phyloP scores from a whole-genome alignment of 2,888 invertebrate genomes.

The Platycheirus rosarum region DNA sequence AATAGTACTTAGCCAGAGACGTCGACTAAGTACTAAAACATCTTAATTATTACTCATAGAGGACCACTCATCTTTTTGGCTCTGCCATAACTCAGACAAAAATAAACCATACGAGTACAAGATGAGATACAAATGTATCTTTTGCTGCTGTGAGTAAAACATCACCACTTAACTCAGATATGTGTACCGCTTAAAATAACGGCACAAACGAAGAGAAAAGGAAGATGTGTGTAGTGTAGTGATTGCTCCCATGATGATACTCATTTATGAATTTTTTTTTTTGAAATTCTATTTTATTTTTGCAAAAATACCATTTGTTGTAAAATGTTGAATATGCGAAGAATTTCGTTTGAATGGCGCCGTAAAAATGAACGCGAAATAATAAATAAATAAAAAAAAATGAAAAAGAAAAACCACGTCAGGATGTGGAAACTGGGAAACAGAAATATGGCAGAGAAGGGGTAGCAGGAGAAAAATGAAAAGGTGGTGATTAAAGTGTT shows the following conservation, averaged over 20 bases:
- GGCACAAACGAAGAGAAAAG: conserved; percentile 13
- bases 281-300: conserved; percentile 7
- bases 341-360: conserved; percentile 48
- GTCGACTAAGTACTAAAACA: conserved; percentile 25
- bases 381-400: conserved; percentile 9
- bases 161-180: conserved; percentile 38
- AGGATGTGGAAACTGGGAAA: conserved; percentile 15
- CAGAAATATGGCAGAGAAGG: background rate
- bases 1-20: background rate
- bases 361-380: conserved; percentile 49
- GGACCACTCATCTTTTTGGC: conserved; percentile 16
- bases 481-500: conserved; percentile 44
- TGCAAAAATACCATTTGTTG: conserved; percentile 44
- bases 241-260: conserved; percentile 47
- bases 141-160: conserved; percentile 33
- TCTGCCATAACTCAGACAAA: conserved; percentile 3
- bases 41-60: conserved; percentile 63
- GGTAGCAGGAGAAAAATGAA: conserved; percentile 14
- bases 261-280: background rate
- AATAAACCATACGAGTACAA: background rate
- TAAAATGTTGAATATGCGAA: conserved; percentile 27
- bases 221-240: conserved; percentile 13
- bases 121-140: conserved; percentile 7
- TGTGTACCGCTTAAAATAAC: conserved; percentile 22
- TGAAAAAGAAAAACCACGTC: conserved; percentile 1